These are phyloP conservation scores for Ommatoiulus sabulosus DNA, from an alignment of 2,888 invertebrate genomes.

Conservation along the genomic window DNA sequence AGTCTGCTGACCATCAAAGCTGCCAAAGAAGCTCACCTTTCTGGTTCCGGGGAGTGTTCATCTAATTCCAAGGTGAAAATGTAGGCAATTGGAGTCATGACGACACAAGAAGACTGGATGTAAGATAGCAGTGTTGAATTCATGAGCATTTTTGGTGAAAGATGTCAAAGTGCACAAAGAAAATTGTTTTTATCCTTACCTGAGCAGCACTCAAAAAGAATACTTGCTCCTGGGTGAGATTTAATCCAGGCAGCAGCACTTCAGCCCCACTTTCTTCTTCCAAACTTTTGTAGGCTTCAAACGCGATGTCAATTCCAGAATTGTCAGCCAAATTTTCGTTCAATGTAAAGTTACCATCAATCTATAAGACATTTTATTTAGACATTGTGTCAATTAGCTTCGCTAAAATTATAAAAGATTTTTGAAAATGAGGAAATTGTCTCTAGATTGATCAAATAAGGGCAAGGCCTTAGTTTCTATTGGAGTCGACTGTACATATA, in stretches of 20 bases:
- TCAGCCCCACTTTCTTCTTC: conserved; percentile 60
- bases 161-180: not conserved
- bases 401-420: too few species aligned
- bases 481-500: too few species aligned
- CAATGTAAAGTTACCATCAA: conserved; percentile 71
- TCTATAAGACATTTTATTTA: conserved; percentile 64
- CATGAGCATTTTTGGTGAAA: not conserved
- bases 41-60: conserved; percentile 71
- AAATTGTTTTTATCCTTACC: conserved; percentile 64
- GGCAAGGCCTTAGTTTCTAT: too few species aligned
- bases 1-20: not conserved
- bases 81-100: conserved; percentile 70
- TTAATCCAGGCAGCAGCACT: conserved; percentile 69
- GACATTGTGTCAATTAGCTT: too few species aligned
- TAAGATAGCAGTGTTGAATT: too few species aligned
- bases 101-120: conserved; percentile 70
- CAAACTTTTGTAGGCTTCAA: conserved; percentile 65
- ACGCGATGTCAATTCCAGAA: conserved; percentile 70
- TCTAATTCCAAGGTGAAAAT: conserved; percentile 71
- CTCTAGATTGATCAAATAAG: too few species aligned
- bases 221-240: conserved; percentile 69
- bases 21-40: conserved; percentile 67
- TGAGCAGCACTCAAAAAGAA: conserved; percentile 72
- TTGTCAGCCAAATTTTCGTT: conserved; percentile 72
- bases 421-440: too few species aligned